These are phyloP conservation scores for Oedothorax gibbosus DNA, from an alignment of 1,140 invertebrate species.

Conservation along the genomic window DNA sequence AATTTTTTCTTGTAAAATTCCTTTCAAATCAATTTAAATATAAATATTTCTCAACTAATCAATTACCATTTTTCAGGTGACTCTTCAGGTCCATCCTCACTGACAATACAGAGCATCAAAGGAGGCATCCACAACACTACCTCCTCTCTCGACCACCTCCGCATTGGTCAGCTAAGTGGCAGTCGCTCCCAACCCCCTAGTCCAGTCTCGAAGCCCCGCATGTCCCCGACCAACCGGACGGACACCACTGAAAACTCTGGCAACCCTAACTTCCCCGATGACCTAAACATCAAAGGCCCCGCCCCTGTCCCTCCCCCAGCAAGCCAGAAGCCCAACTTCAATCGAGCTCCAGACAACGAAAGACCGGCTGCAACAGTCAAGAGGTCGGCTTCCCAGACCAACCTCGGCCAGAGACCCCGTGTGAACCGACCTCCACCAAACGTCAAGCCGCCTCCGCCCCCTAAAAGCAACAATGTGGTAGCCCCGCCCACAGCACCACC, in stretches of 20 bases:
- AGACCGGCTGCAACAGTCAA: constrained; percentile 30
- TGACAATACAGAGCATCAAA: constrained; percentile 49
- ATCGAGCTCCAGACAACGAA: constrained; percentile 14
- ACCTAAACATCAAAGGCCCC: constrained; percentile 50
- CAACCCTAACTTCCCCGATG: constrained; percentile 49
- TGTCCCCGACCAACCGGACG: constrained; percentile 9
- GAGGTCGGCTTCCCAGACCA: constrained; percentile 50
- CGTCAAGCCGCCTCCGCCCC: constrained; percentile 49
- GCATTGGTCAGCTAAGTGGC: constrained; percentile 43
- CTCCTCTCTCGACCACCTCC: constrained; percentile 44
- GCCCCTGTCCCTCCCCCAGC: constrained; percentile 45
- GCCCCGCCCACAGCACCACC: constrained; percentile 31
- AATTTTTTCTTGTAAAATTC: too few relatives aligned
- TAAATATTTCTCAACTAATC: neutral
- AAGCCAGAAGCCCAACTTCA: constrained; percentile 50
- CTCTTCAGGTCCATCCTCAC: neutral
- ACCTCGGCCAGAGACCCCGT: constrained; percentile 44
- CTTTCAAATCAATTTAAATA: neutral
- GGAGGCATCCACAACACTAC: neutral
- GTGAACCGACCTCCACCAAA: constrained; percentile 41
- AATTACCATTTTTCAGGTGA: constrained; percentile 10
- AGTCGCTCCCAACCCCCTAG: constrained; percentile 56
- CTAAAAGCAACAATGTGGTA: constrained; percentile 3
- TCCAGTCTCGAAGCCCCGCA: constrained; percentile 54
- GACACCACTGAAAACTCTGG: constrained; percentile 9